Conservation (phyloP, 2,797 vertebrate genomes). For the Macroramphosus scolopax region DNA sequence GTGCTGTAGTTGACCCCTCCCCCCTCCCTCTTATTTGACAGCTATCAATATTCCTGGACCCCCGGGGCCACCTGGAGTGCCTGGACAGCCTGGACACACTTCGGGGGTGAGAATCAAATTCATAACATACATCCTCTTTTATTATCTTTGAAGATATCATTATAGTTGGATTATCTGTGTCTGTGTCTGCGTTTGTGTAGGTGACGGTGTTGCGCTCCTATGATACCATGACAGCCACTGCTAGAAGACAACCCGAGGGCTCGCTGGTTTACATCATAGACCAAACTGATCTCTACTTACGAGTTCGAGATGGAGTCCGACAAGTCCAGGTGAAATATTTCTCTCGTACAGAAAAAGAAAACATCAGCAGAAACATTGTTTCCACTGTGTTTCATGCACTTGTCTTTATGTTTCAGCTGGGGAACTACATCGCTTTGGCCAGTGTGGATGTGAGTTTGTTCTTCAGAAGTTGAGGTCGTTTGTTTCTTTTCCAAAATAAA, state of each 20-base stretch:
- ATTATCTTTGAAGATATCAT: too few relatives aligned
- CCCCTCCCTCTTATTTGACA: constrained; percentile 41
- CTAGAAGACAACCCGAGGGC: constrained; percentile 81
- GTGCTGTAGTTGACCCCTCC: background rate
- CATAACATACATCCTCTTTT: too few relatives aligned
- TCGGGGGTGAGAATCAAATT: constrained; percentile 77
- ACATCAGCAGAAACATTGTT: accelerated
- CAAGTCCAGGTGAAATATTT: constrained; percentile 81
- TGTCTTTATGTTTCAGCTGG: constrained; percentile 79
- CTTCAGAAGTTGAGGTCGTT: background rate
- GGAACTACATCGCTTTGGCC: constrained; percentile 76
- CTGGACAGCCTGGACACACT: constrained; percentile 81
- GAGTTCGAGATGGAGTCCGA: constrained; percentile 83
- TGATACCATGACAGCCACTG: constrained; percentile 79
- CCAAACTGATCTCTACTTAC: constrained; percentile 84
- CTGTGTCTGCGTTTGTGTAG: constrained; percentile 57
- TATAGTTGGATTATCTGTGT: too few relatives aligned
- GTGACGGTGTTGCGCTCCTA: constrained; percentile 81
- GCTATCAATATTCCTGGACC: constrained; percentile 87
- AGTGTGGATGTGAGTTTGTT: constrained; percentile 56
- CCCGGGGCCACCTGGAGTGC: constrained; percentile 85
- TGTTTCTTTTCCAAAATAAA: background rate
- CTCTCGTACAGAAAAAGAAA: background rate
- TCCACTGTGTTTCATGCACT: background rate
- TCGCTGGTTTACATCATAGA: constrained; percentile 83